Percentiles rank a stretch among this genome's conserved stretches.
These are phyloP conservation scores for Saxidomus purpurata DNA, from an alignment of 1,140 invertebrate genomes.

Conservation along the genomic window DNA sequence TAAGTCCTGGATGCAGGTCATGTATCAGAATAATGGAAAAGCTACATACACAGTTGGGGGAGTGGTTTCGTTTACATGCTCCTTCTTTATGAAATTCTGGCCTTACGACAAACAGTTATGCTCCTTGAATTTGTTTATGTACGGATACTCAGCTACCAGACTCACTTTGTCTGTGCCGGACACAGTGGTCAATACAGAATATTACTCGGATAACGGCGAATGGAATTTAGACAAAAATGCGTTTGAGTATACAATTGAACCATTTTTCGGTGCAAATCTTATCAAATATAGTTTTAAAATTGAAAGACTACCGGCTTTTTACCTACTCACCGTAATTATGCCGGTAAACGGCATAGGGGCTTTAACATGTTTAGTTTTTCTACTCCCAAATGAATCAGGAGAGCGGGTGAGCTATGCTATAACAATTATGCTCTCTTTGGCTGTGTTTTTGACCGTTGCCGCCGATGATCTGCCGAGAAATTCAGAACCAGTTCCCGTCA, in stretches of 20 bases:
- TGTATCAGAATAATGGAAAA: not conserved
- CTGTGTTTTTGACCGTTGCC: conserved; percentile 12
- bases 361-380: not conserved
- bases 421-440: conserved; percentile 5
- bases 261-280: not conserved
- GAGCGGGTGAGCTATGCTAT: conserved; percentile 14
- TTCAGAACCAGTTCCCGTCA: not conserved
- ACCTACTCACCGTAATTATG: not conserved
- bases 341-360: conserved; percentile 10
- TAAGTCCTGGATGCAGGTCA: not conserved
- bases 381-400: conserved; percentile 7
- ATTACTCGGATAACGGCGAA: not conserved
- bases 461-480: not conserved
- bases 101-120: conserved; percentile 19
- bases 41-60: not conserved
- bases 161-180: not conserved
- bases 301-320: not conserved
- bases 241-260: not conserved
- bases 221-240: conserved; percentile 18
- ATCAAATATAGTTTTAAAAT: not conserved
- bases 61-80: not conserved
- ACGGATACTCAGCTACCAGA: not conserved
- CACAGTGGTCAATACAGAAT: not conserved
- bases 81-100: not conserved
- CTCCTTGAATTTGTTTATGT: not conserved